phyloP scores from a whole-genome alignment of 2,888 invertebrate genomes.

The Eurytoma adleriae region DNA sequence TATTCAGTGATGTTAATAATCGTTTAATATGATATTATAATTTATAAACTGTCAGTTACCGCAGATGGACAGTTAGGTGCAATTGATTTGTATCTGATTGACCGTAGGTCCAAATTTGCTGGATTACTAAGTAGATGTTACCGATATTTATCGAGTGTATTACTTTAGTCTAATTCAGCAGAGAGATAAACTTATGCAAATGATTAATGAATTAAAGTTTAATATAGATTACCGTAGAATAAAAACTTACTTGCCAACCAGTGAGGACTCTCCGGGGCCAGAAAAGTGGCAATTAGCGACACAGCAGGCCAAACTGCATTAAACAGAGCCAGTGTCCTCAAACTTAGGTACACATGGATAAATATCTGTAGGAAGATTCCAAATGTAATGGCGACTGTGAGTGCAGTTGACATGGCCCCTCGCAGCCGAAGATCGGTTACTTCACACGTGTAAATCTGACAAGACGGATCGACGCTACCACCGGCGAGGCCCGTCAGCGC shows the following conservation, averaged over 20 bases:
- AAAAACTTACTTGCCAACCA: conserved; percentile 1
- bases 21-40: background rate
- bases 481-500: background rate
- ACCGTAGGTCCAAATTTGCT: too few relatives aligned
- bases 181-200: too few relatives aligned
- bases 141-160: background rate
- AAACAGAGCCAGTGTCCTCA: background rate
- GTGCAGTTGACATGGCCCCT: background rate
- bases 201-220: too few relatives aligned
- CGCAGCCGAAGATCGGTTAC: background rate
- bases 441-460: background rate
- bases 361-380: background rate
- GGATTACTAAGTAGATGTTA: background rate
- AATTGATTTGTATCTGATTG: too few relatives aligned
- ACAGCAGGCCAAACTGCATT: background rate
- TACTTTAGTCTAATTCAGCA: too few relatives aligned
- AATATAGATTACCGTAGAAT: too few relatives aligned
- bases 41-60: too few relatives aligned
- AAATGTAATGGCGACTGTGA: background rate
- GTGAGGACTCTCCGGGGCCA: background rate
- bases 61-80: too few relatives aligned
- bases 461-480: background rate
- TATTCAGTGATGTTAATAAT: background rate
- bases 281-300: background rate
- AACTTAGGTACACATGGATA: background rate